Evolutionary conservation across 2,888 invertebrate species (phyloP).

Genomic region (Netelia melanura): DNA sequence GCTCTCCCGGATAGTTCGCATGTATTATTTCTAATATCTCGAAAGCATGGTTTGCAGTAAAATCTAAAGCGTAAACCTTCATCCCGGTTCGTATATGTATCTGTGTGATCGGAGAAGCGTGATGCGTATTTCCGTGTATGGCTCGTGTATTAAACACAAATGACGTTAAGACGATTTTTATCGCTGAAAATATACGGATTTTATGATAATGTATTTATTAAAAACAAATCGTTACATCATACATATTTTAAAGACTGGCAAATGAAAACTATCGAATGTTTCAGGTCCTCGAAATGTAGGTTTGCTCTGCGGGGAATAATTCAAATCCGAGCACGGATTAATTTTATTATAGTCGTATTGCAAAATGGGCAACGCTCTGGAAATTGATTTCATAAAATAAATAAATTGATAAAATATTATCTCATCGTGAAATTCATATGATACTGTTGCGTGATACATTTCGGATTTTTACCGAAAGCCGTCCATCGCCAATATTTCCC

Average conservation of each 20-base stretch:
- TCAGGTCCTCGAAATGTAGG: not conserved
- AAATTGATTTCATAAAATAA: not conserved
- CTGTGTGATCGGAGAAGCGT: no score
- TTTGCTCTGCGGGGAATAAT: not conserved
- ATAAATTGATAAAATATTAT: not conserved
- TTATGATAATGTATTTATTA: no score
- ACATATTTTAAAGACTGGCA: no score
- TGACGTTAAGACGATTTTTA: no score
- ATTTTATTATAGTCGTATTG: not conserved
- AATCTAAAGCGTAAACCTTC: not conserved
- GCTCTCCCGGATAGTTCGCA: no score
- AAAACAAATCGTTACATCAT: no score
- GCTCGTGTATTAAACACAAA: not conserved
- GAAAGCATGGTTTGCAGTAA: not conserved
- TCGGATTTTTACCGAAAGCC: not conserved
- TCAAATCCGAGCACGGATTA: not conserved
- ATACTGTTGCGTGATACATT: not conserved
- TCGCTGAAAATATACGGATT: no score
- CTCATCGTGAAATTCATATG: conserved; percentile 23
- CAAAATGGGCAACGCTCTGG: not conserved
- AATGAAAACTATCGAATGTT: no score
- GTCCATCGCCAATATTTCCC: conserved; percentile 9
- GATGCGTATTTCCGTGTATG: no score
- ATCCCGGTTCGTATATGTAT: not conserved
- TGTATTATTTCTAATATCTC: not conserved